Base-by-base conservation (phyloP, 2,888 invertebrate genomes). In the Protodeltote pygarga region DNA sequence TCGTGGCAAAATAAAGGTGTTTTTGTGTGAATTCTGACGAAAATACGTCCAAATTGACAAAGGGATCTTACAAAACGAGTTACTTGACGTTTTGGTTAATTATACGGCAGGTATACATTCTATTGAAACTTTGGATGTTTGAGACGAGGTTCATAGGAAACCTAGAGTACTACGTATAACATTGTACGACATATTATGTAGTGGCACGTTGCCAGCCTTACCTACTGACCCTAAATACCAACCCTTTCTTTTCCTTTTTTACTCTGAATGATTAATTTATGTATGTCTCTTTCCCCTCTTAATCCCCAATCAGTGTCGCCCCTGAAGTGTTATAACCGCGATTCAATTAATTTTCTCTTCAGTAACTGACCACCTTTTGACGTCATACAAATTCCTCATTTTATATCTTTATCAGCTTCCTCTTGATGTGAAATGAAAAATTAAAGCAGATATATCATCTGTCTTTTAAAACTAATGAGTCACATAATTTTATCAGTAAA, bases 1-100 rank as follows among this genome's bases (percentile, higher is more conserved):
- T 67, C 42, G 65, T 48, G 52, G 54, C 58, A 63, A 68, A 77
- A 72, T 72, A 72, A 73, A 71, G 70, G 60, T 66, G 68, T 72
- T 71, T 80, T 77, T 77, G 71, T 72, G 54, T 59, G 58, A 59
- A 65, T 62, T 48, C 54, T 37, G 35, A 10, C 24, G 52, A 53
- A 63, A 64, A 60, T 63, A 65, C 52, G 53, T 49, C 31, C 29
- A 48, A 23, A 28, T 51, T 60, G 39, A 52, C 54, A 42, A 47
- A 58, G 27, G 13, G 8, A 28, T 34, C 39, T 41, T n/a, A 9
- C 11, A 6, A 10, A 42, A 24, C 24, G 8, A 40, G 42, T 29
- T 10, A n/a, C 20, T 20, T 6, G 10, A 10, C 11, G 11, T 20
- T 15, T 37, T 13, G 9, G 10, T 38, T 40, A 37, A 45, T 45